Evolutionary conservation across 2,797 vertebrate species (phyloP).

Genomic region (Xenops minutus): DNA sequence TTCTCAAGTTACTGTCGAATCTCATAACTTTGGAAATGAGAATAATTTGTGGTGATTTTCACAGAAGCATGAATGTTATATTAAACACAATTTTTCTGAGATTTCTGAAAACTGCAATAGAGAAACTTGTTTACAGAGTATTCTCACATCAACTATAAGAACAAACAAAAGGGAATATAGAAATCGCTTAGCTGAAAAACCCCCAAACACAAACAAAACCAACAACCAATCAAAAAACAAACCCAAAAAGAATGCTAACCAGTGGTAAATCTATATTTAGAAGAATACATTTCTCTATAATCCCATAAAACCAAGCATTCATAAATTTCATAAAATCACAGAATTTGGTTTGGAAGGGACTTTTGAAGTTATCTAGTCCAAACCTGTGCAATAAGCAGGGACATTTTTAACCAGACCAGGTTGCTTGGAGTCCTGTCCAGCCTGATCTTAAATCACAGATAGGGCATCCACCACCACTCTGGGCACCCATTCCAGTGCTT

Average conservation of each 20-base stretch:
- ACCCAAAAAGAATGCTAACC: neutral
- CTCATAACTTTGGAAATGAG: constrained; percentile 5
- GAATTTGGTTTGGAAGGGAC: neutral
- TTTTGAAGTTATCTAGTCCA: neutral
- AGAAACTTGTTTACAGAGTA: neutral
- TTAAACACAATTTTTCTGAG: neutral
- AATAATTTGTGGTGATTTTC: constrained; percentile 12
- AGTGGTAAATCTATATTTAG: neutral
- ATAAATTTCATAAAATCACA: neutral
- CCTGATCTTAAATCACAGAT: neutral
- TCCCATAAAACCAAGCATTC: neutral
- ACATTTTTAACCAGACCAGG: neutral
- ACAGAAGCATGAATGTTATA: neutral
- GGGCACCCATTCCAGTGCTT: neutral
- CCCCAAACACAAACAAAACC: neutral
- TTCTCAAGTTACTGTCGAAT: constrained; percentile 8
- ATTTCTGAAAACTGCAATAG: neutral
- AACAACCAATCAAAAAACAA: neutral
- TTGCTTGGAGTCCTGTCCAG: neutral
- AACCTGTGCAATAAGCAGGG: neutral
- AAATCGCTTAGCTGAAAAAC: neutral
- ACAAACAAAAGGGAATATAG: neutral
- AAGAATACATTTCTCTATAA: neutral
- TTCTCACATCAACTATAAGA: neutral
- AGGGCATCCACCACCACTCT: neutral